Conservation (phyloP, 1,140 invertebrate genomes). For the Atopsyche davidsoni region DNA sequence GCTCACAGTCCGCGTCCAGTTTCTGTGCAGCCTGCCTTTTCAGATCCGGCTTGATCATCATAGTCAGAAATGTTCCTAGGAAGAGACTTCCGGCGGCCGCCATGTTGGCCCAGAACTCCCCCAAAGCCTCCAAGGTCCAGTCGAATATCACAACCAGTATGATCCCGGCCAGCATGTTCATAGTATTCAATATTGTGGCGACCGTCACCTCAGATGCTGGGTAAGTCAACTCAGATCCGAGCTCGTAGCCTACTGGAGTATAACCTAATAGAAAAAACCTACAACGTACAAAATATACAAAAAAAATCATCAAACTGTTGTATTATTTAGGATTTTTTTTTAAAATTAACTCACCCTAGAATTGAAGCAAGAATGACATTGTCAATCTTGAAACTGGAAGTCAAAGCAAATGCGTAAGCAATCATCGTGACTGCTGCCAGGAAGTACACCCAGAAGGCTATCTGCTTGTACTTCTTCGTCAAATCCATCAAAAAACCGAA, state of each 20-base stretch:
- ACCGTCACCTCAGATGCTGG: slow-evolving; percentile 19
- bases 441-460: slow-evolving; percentile 25
- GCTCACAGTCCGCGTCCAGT: neutral
- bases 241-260: slow-evolving; percentile 16
- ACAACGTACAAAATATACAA: neutral
- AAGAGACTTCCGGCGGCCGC: slow-evolving; percentile 56
- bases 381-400: slow-evolving; percentile 4
- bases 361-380: slow-evolving; percentile 5
- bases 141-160: slow-evolving; percentile 64
- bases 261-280: slow-evolving; percentile 22
- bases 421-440: slow-evolving; percentile 14
- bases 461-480: slow-evolving; percentile 29
- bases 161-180: slow-evolving; percentile 51
- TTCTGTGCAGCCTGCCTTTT: slow-evolving; percentile 62
- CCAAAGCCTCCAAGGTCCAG: slow-evolving; percentile 46
- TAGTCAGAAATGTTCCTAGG: slow-evolving; percentile 64
- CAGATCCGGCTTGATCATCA: slow-evolving; percentile 67
- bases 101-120: slow-evolving; percentile 65
- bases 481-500: slow-evolving; percentile 23
- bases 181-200: slow-evolving; percentile 12
- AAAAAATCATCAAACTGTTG: neutral
- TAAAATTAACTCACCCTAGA: slow-evolving; percentile 10
- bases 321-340: neutral
- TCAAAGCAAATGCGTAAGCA: slow-evolving; percentile 9
- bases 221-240: slow-evolving; percentile 15